These are phyloP conservation scores for Torymus auratus DNA, from an alignment of 2,888 invertebrate genomes.

Conservation along the genomic window DNA sequence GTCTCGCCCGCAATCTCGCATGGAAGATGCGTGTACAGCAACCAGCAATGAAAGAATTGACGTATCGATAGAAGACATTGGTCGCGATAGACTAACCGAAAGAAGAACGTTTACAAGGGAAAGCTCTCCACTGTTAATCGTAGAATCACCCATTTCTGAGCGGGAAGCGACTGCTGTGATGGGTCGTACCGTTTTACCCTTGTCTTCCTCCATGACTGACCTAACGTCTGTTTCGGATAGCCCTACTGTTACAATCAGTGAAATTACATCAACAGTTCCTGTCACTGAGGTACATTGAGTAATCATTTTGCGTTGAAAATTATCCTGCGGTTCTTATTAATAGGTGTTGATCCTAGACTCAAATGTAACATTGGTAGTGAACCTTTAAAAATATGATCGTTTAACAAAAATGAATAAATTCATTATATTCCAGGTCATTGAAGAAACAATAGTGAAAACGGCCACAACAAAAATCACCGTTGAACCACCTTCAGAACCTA, in stretches of 20 bases:
- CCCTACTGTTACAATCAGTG: constrained; percentile 14
- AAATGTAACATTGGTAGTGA: too few species aligned
- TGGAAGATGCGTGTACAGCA: constrained; percentile 63
- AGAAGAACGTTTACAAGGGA: constrained; percentile 38
- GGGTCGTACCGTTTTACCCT: constrained; percentile 42
- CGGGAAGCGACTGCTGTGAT: constrained; percentile 51
- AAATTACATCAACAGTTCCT: constrained; percentile 6
- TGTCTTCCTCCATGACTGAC: constrained; percentile 34
- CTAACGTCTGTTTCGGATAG: constrained; percentile 36
- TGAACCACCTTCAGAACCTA: too few species aligned
- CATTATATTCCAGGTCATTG: too few species aligned
- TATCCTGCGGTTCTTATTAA: too few species aligned
- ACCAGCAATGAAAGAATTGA: constrained; percentile 63
- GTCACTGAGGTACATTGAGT: constrained; percentile 18
- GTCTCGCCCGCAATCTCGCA: constrained; percentile 48
- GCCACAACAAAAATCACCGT: too few species aligned
- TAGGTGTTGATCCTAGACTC: too few species aligned
- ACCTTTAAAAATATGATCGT: too few species aligned
- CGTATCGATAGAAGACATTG: neutral
- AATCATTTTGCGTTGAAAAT: neutral
- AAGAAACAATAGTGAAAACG: too few species aligned
- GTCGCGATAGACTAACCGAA: neutral
- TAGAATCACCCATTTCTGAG: constrained; percentile 14
- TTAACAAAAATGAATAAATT: too few species aligned
- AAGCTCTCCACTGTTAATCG: constrained; percentile 47